phyloP scores from a whole-genome alignment of 2,797 vertebrate species.

The Tokudaia muenninki region DNA sequence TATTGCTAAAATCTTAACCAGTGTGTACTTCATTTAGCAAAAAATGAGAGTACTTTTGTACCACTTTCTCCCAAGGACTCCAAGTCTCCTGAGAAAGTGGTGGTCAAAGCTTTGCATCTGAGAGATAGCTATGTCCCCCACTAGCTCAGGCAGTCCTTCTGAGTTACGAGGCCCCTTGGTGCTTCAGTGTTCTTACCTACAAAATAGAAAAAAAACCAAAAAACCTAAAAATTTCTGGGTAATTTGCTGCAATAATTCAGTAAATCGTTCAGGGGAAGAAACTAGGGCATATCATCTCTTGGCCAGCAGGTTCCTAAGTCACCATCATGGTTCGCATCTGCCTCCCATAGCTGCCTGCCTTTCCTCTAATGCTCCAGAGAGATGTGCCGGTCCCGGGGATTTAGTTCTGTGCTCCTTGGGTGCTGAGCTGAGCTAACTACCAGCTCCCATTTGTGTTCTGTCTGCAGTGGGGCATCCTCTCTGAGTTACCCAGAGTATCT shows the following conservation, averaged over 20 bases:
- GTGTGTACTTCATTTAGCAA: not conserved
- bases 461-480: not conserved
- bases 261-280: not conserved
- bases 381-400: not conserved
- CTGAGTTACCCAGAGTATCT: not conserved
- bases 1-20: constrained; percentile 11
- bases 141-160: not conserved
- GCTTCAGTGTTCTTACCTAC: constrained; percentile 28
- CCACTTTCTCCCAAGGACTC: not conserved
- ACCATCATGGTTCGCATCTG: not conserved
- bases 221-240: not conserved
- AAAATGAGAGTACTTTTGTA: not conserved
- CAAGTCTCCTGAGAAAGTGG: not conserved
- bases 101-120: not conserved
- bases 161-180: not conserved
- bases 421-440: constrained; percentile 13
- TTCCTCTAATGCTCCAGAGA: not conserved
- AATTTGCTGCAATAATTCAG: constrained; percentile 35
- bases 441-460: not conserved
- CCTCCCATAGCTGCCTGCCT: not conserved
- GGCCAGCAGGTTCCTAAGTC: not conserved
- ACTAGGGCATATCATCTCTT: no score
- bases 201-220: not conserved
- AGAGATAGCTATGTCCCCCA: not conserved
- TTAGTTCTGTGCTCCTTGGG: not conserved